phyloP scores from a whole-genome alignment of 1,140 invertebrate genomes.

The Dinothrombium tinctorium region DNA sequence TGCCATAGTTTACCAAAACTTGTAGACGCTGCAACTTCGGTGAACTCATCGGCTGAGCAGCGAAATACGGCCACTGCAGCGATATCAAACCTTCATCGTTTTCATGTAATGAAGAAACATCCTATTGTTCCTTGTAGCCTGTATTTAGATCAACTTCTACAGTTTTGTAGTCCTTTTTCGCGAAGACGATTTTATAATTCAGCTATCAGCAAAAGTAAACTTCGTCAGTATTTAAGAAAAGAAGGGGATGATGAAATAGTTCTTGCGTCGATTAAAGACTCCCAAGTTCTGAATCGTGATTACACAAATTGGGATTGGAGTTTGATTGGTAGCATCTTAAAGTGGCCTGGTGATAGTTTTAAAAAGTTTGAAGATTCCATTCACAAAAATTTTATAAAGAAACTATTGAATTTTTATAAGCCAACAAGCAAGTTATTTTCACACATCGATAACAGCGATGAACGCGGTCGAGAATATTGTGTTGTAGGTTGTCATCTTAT shows the following conservation, averaged over 20 bases:
- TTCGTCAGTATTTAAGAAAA: too few relatives aligned
- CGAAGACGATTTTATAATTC: neutral
- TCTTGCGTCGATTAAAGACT: constrained; percentile 36
- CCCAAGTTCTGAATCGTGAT: constrained; percentile 42
- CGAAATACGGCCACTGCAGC: constrained; percentile 41
- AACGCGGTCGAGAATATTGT: constrained; percentile 33
- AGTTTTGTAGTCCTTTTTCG: constrained; percentile 14
- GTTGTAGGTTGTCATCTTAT: constrained; percentile 47
- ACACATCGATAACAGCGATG: constrained; percentile 37
- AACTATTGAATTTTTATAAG: constrained; percentile 58
- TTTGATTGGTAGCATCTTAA: constrained; percentile 45
- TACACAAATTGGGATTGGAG: constrained; percentile 62
- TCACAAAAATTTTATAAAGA: constrained; percentile 48
- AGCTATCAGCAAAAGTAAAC: neutral
- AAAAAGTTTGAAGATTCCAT: constrained; percentile 42
- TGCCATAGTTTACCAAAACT: constrained; percentile 55
- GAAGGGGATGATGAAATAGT: constrained; percentile 28
- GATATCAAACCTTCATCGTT: constrained; percentile 40
- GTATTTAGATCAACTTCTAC: constrained; percentile 54
- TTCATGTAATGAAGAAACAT: constrained; percentile 49
- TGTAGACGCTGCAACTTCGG: constrained; percentile 42
- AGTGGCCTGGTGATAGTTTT: constrained; percentile 28
- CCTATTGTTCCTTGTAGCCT: constrained; percentile 50
- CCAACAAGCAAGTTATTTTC: constrained; percentile 57
- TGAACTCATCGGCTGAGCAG: constrained; percentile 15